A percentile compares a stretch with the other conserved stretches of the same genome.
Evolutionary conservation across 2,113 vertebrate species (phyloP).

Genomic region (Ia io): DNA sequence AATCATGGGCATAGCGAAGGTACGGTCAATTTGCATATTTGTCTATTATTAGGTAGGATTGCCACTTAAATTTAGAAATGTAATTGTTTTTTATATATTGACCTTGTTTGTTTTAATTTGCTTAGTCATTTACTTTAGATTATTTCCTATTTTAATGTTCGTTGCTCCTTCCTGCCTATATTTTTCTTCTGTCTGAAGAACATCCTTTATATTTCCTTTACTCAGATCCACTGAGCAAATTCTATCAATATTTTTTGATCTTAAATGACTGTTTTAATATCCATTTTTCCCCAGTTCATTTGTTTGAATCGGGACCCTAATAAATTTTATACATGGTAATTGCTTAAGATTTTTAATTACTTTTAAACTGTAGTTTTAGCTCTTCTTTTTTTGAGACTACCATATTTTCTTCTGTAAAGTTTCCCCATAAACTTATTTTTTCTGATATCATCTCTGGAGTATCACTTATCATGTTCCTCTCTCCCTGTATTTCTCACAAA

Average conservation of each 20-base stretch:
- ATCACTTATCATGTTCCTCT: background rate
- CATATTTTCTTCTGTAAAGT: background rate
- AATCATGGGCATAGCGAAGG: no score
- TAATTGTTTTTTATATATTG: background rate
- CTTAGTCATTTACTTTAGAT: background rate
- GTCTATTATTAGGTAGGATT: no score
- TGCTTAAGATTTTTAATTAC: background rate
- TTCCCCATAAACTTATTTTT: background rate
- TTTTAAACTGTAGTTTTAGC: background rate
- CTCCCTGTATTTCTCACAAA: background rate
- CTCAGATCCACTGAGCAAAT: background rate
- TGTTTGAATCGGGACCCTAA: background rate
- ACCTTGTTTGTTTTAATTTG: background rate
- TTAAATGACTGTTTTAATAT: background rate
- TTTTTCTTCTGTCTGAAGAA: background rate
- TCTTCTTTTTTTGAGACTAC: background rate
- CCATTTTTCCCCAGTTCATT: background rate
- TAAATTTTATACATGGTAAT: background rate
- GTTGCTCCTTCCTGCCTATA: background rate
- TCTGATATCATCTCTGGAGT: background rate
- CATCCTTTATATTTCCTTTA: background rate
- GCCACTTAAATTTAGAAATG: background rate
- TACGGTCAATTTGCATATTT: no score
- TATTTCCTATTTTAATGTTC: background rate
- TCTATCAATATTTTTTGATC: background rate